Base-by-base conservation (phyloP, 2,797 vertebrate species). In the Sebastolobus altivelis region DNA sequence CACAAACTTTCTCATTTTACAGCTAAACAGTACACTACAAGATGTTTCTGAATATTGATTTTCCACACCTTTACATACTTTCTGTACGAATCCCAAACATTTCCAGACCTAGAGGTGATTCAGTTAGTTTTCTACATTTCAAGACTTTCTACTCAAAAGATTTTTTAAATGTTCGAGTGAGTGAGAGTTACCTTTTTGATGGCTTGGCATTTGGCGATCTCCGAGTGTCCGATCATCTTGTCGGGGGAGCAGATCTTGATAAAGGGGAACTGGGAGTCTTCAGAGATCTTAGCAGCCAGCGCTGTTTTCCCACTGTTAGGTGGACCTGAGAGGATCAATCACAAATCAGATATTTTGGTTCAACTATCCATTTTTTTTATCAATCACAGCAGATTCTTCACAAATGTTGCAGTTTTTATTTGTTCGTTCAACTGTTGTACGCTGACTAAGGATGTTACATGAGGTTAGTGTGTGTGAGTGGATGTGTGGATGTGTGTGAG, bases 181-280 rank as follows among this genome's bases (percentile, higher is more conserved):
- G 16, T 7, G 43, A 46, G 43, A 18, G 43, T 46, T 46, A 52
- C 98, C 96, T 99, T 99, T 88, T 99, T 99, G 92, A 99, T 99
- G 79, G 97, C 97, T 92, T 99, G 98, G 85, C 98, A 99, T 87
- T 99, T 99, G 87, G 98, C 97, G 2, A 97, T 98, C 94, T 99
- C 98, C 0, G 98, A 97, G 93, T 97, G 96, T 60, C 98, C 98
- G 1, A 99, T 99, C 97, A 99, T 99, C 92, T 98, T 99, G 90
- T 99, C 98, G 0, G 98, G 98, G 82, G 98, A 99, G 86, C 98
- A 99, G 93, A 99, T 98, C 94, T 99, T 99, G 94, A 99, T 99
- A 67, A 99, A 99, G 43, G 98, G 98, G 77, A 99, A 99, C 90
- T 97, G 95, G 70, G 98, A 99, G 11, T 98, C 96, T 90, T 99